Evolutionary conservation across 2,797 vertebrate genomes (phyloP).

Genomic region (Pangasius sanitwongsei): DNA sequence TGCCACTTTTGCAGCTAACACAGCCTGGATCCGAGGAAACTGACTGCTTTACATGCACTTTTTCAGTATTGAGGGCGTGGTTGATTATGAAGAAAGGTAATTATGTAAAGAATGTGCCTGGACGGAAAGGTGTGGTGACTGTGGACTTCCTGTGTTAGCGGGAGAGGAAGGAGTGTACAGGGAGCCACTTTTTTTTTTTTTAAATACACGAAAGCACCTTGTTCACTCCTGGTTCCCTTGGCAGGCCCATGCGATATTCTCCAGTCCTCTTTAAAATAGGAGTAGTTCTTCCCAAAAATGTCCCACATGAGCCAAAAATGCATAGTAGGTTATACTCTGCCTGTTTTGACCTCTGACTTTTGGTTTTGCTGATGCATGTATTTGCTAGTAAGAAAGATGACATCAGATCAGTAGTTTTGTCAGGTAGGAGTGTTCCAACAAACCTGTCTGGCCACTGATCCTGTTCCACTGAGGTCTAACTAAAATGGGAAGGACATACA

Average conservation of each 20-base stretch:
- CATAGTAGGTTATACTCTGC: not conserved
- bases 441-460: constrained; percentile 45
- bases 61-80: constrained; percentile 9
- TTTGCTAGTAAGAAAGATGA: constrained; percentile 31
- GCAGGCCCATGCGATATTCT: not conserved
- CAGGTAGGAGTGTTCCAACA: constrained; percentile 22
- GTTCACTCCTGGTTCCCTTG: constrained; percentile 27
- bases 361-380: constrained; percentile 29
- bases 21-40: not conserved
- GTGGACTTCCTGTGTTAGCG: constrained; percentile 57
- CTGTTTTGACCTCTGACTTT: constrained; percentile 30
- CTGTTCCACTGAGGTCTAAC: constrained; percentile 4
- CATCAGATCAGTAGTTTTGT: constrained; percentile 36
- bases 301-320: not conserved
- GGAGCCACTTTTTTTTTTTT: constrained; percentile 13
- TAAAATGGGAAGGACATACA: not conserved
- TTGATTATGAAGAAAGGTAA: constrained; percentile 22
- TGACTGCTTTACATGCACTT: constrained; percentile 4
- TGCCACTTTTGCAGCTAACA: not conserved
- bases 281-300: constrained; percentile 22
- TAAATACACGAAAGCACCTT: not conserved
- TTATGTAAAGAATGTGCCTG: constrained; percentile 56
- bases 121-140: constrained; percentile 64
- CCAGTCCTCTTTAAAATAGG: not conserved
- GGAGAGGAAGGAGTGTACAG: constrained; percentile 46